phyloP scores from a whole-genome alignment of 2,113 vertebrate species.

The Oceanites oceanicus region DNA sequence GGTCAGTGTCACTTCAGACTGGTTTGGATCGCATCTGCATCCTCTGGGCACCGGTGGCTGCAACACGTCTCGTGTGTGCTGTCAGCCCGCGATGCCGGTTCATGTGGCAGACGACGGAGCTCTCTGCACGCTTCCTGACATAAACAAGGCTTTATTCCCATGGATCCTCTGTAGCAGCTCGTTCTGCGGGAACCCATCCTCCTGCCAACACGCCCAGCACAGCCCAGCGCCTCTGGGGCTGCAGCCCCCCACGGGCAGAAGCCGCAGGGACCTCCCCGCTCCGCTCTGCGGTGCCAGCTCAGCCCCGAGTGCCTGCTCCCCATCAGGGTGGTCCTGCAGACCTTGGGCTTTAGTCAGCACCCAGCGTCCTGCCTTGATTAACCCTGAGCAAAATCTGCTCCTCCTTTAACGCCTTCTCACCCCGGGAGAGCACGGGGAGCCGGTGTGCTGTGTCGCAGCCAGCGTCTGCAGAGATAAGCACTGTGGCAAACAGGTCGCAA shows the following conservation, averaged over 20 bases:
- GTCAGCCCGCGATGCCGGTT: fast-evolving
- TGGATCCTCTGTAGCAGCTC: background rate
- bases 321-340: no score
- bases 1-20: background rate
- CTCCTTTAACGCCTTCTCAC: fast-evolving
- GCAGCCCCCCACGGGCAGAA: background rate
- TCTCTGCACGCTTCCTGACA: fast-evolving
- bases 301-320: background rate
- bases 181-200: background rate
- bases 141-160: background rate
- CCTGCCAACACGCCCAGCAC: background rate
- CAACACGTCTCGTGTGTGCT: fast-evolving
- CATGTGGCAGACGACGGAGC: background rate
- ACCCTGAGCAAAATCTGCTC: background rate
- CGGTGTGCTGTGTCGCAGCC: no score
- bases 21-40: background rate
- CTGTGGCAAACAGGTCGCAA: background rate
- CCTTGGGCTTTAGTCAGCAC: background rate
- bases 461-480: fast-evolving
- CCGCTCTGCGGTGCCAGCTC: background rate
- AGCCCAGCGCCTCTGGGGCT: background rate
- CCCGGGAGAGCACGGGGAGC: background rate
- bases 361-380: background rate
- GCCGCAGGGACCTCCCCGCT: fast-evolving
- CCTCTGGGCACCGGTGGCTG: background rate